Percentiles rank a stretch among this genome's conserved stretches.
Conservation (phyloP, 2,797 vertebrate species). For the Echiichthys vipera region DNA sequence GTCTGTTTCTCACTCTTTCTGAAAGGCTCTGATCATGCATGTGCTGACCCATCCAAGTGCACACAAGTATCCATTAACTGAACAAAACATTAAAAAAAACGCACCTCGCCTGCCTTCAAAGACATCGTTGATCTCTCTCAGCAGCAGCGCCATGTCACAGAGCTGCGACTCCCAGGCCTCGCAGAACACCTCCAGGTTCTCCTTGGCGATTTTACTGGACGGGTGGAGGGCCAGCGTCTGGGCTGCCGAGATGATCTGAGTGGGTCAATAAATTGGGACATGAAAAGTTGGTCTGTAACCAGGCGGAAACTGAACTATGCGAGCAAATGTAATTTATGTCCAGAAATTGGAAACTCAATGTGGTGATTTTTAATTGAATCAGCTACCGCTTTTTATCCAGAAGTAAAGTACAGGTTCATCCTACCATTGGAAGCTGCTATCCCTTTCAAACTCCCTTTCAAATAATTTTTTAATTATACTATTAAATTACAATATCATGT, state of each 20-base stretch:
- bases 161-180: conserved; percentile 99
- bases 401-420: not conserved
- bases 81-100: too few relatives aligned
- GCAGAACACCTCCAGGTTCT: conserved; percentile 98
- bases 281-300: not conserved
- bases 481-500: too few relatives aligned
- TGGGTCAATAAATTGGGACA: not conserved
- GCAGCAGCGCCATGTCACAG: conserved; percentile 92
- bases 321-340: not conserved
- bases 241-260: conserved; percentile 96
- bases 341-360: not conserved
- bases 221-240: conserved; percentile 97
- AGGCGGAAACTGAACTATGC: not conserved
- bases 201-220: conserved; percentile 98
- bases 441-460: not conserved
- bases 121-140: conserved; percentile 94
- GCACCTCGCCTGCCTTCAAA: conserved; percentile 96
- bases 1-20: not conserved
- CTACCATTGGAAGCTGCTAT: not conserved
- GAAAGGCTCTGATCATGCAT: not conserved
- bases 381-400: not conserved
- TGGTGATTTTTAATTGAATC: conserved; percentile 12
- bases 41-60: conserved; percentile 8
- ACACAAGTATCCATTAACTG: not conserved
- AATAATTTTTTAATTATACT: too few relatives aligned